Conservation (phyloP, 1,140 invertebrate species). For the Pseudomyrmex gracilis region DNA sequence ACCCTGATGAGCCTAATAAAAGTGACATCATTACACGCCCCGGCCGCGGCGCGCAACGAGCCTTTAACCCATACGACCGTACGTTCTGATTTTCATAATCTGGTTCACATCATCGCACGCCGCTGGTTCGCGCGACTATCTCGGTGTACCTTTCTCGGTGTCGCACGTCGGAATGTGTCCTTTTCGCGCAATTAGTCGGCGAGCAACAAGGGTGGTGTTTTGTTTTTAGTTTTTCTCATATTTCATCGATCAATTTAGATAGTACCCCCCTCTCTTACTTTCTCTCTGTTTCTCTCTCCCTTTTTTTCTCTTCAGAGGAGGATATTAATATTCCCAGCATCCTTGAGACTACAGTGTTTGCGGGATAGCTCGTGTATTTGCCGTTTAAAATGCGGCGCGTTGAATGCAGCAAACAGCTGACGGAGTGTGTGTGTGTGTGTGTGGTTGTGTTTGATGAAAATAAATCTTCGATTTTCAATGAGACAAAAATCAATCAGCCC, state of each 20-base stretch:
- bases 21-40: conserved; percentile 81
- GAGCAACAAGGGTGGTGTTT: conserved; percentile 20
- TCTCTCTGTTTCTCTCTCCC: too few relatives aligned
- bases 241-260: conserved; percentile 2
- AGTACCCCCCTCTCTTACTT: not conserved
- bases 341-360: conserved; percentile 44
- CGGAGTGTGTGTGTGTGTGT: conserved; percentile 24
- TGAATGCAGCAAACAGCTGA: conserved; percentile 14
- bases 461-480: conserved; percentile 16
- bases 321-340: conserved; percentile 61
- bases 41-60: conserved; percentile 70
- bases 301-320: not conserved
- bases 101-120: conserved; percentile 63
- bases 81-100: conserved; percentile 75
- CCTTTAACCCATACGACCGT: conserved; percentile 71
- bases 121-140: not conserved
- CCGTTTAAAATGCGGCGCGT: conserved; percentile 13
- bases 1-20: conserved; percentile 83
- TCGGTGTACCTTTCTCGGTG: not conserved
- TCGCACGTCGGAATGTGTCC: conserved; percentile 4
- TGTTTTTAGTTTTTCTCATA: not conserved
- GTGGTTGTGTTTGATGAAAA: conserved; percentile 39
- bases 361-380: conserved; percentile 20
- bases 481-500: conserved; percentile 22
- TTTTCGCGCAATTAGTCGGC: not conserved